These are phyloP conservation scores for Fulmarus glacialis DNA, from an alignment of 2,113 vertebrate species.

Conservation along the genomic window DNA sequence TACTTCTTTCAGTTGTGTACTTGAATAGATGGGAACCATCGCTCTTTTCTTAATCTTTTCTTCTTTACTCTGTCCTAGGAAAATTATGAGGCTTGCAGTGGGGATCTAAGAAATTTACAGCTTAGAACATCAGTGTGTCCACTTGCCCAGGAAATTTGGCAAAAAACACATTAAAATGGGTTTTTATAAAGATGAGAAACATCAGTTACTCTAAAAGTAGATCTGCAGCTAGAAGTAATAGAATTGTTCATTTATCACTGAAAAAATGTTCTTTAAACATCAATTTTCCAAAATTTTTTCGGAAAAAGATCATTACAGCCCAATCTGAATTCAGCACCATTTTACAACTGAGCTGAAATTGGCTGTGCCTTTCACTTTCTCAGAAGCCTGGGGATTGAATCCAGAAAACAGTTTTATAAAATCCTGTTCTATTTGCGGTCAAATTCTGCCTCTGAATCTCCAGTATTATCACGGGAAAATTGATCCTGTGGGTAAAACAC, in stretches of 20 bases:
- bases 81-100: not conserved
- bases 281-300: not conserved
- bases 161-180: not conserved
- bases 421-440: not conserved
- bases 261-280: not conserved
- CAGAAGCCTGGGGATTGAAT: not conserved
- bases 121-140: not conserved
- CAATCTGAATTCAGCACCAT: not conserved
- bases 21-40: not conserved
- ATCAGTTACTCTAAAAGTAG: not conserved
- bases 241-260: not conserved
- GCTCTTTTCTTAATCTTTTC: not conserved
- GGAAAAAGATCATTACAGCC: not conserved
- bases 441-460: not conserved
- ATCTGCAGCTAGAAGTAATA: not conserved
- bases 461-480: not conserved
- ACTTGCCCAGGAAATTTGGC: not conserved
- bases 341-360: not conserved
- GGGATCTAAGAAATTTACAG: not conserved
- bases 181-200: not conserved
- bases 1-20: not conserved
- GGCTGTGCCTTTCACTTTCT: not conserved
- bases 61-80: not conserved
- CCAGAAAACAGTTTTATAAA: conserved; percentile 12
- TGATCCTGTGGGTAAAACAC: not conserved